Evolutionary conservation across 1,140 invertebrate genomes (phyloP), one percentile per base, ranked within the genome.

Genomic region (Aphelenchoides fujianensis): DNA sequence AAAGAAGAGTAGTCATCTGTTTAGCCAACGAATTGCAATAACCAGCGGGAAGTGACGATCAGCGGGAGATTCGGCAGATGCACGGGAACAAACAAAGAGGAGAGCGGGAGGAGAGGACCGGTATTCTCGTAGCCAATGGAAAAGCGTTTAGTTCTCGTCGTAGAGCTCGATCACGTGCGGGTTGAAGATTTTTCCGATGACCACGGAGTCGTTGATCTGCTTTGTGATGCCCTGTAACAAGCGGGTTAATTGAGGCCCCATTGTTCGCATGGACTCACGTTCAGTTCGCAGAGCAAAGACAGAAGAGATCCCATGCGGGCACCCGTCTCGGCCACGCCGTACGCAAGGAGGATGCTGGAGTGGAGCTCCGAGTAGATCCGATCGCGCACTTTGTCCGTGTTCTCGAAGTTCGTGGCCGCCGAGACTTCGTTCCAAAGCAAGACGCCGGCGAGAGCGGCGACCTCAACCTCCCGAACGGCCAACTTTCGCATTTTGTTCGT

Each of bases 371-470:
- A 35, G 28, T 74, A 78, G 67, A 78, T 80, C 32, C 57, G 30
- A 35, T 74, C 69, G n/a, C 73, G 68, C 31, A 80, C 36, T 55
- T 69, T 72, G 28, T 78, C 75, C 19, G 78, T 59, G 28, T 68
- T 68, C 2, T 71, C 59, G 23, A 68, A 28, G 32, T 32, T n/a
- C 2, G 70, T n/a, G 12, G 35, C 35, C 1, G 72, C 7, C 2
- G n/a, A 19, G 23, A 79, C 66, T 76, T 78, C 76, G 34, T 78
- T 78, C 76, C 76, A 78, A 12, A 78, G 35, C 59, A 78, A 72
- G 37, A 78, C 70, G 1, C 69, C 76, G 5, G 78, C 74, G 32
- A 78, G 27, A 2, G 76, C 78, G n/a, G 78, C 78, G 12, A 80
- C 30, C 62, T 78, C 76, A 0, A 73, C 19, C n/a, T 80, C 78